Evolutionary conservation across 2,888 invertebrate genomes (phyloP).

Genomic region (Plutella xylostella): DNA sequence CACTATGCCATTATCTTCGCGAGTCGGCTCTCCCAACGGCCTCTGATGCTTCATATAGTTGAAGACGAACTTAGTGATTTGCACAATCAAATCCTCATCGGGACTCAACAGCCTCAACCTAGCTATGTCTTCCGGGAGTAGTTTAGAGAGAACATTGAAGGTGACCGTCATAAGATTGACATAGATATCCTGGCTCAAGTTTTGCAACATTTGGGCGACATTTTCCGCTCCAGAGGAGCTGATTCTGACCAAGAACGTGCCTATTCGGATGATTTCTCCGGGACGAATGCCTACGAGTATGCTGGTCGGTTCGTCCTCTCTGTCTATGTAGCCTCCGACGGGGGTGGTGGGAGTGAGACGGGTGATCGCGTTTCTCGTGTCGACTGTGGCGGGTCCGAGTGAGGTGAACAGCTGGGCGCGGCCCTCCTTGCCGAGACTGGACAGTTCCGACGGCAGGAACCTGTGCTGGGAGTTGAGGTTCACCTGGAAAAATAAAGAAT

Average conservation of each 20-base stretch:
- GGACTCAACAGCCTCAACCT: conserved; percentile 43
- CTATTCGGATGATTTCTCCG: conserved; percentile 50
- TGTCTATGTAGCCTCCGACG: conserved; percentile 26
- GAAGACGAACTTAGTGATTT: conserved; percentile 53
- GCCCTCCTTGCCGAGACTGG: conserved; percentile 35
- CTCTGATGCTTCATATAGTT: conserved; percentile 49
- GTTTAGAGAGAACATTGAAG: conserved; percentile 40
- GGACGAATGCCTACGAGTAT: conserved; percentile 47
- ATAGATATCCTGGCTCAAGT: conserved; percentile 47
- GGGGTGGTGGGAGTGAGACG: conserved; percentile 28
- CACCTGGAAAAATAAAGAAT: too few relatives aligned
- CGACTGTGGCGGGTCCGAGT: conserved; percentile 38
- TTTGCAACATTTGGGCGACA: conserved; percentile 39
- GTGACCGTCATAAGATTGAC: conserved; percentile 49
- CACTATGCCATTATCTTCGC: conserved; percentile 44
- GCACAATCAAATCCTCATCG: conserved; percentile 50
- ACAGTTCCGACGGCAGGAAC: conserved; percentile 47
- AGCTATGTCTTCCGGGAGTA: conserved; percentile 47
- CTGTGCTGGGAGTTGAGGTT: conserved; percentile 54
- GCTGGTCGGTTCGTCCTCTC: conserved; percentile 27
- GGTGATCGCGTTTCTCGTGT: conserved; percentile 38
- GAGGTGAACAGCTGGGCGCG: conserved; percentile 40
- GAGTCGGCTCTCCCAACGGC: conserved; percentile 41
- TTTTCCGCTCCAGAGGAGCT: conserved; percentile 48
- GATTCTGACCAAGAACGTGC: conserved; percentile 38